Conservation (phyloP, 1,140 invertebrate species). For the Portunus trituberculatus region DNA sequence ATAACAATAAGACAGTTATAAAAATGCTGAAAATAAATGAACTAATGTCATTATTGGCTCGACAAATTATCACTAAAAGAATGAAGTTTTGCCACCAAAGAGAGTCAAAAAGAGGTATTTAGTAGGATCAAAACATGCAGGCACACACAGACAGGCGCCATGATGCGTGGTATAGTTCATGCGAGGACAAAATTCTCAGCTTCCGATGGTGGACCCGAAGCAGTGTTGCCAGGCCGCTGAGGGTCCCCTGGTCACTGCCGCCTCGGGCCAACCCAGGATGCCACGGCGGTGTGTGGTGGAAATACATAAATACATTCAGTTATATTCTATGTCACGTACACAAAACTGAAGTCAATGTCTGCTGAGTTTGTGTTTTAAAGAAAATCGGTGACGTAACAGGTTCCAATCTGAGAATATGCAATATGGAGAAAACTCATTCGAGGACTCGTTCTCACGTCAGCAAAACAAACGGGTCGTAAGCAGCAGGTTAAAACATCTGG, state of each 20-base stretch:
- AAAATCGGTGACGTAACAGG: too few species aligned
- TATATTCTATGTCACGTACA: not conserved
- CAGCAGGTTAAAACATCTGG: too few species aligned
- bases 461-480: too few species aligned
- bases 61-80: not conserved
- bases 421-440: too few species aligned
- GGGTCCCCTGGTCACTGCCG: not conserved
- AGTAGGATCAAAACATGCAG: slow-evolving; percentile 10
- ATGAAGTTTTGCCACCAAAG: not conserved
- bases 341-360: not conserved
- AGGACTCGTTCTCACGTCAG: too few species aligned
- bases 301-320: not conserved
- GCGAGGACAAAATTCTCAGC: slow-evolving; percentile 5
- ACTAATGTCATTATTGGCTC: not conserved
- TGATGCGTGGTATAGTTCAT: slow-evolving; percentile 11
- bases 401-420: too few species aligned
- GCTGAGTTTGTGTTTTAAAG: too few species aligned
- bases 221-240: not conserved
- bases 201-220: not conserved
- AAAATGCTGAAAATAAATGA: not conserved
- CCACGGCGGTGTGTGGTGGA: not conserved
- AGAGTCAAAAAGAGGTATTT: not conserved
- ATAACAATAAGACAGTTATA: not conserved
- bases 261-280: slow-evolving; percentile 17
- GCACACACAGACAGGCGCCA: not conserved